These are phyloP conservation scores for Sarcophaga peregrina DNA, from an alignment of 1,140 invertebrate genomes.

Conservation along the genomic window DNA sequence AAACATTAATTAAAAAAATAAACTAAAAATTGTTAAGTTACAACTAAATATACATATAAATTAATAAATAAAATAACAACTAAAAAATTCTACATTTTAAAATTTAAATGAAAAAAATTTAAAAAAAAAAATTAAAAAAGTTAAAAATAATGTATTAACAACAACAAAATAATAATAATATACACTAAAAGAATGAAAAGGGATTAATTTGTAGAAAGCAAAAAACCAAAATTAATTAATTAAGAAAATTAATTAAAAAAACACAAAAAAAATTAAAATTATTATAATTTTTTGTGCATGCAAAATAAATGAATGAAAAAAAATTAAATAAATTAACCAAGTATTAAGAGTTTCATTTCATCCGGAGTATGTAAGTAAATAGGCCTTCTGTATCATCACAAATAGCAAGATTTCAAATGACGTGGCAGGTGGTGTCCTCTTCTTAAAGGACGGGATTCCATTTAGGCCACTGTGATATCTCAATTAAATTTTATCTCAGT, in stretches of 20 bases:
- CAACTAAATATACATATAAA: neutral
- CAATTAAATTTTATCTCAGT: too few species aligned
- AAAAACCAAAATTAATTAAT: neutral
- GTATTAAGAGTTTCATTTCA: neutral
- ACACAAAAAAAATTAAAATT: conserved; percentile 21
- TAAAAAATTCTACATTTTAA: neutral
- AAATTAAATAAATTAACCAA: neutral
- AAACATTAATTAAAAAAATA: neutral
- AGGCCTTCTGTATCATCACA: too few species aligned
- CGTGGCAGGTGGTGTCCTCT: too few species aligned
- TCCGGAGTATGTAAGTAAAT: too few species aligned
- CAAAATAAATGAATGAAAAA: conserved; percentile 31
- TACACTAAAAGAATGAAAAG: conserved; percentile 2
- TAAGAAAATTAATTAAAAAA: conserved; percentile 27
- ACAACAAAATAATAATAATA: neutral
- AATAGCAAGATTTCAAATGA: too few species aligned
- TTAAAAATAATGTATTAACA: neutral
- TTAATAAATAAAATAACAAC: neutral
- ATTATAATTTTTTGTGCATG: conserved; percentile 41
- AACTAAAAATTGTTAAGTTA: conserved; percentile 17
- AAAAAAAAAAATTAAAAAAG: neutral
- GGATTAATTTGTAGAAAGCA: conserved; percentile 23
- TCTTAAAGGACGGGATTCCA: too few species aligned
- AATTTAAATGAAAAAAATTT: neutral
- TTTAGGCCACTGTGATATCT: too few species aligned